Evolutionary conservation across 2,888 invertebrate species (phyloP), one percentile per base, ranked within the genome.

Genomic region (Troglohyphantes excavatus): DNA sequence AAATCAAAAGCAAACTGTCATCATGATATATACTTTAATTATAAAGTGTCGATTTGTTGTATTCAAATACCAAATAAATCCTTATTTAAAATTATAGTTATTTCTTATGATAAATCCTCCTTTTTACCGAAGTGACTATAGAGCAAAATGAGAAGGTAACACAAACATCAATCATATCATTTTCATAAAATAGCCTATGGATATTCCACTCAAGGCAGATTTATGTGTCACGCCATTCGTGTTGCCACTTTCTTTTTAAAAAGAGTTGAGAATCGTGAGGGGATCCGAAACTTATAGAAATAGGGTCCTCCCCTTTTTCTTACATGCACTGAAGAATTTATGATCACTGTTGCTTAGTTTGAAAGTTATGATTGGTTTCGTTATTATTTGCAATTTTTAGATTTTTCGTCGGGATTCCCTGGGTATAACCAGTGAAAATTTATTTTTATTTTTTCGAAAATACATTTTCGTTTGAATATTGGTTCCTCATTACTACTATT

Each of bases 191-290:
- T 17, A 53, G 53, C 53, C 53, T 5, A 53, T 53, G 17, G 53
- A 53, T 53, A 53, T 53, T 53, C 13, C 17, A 53, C 13, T 13
- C n/a, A 53, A 53, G n/a, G 17, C 53, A 53, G 53, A 53, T 53
- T 53, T 53, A 13, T 53, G 53, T 53, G n/a, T 53, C 53, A 53
- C 53, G 53, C 53, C n/a, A n/a, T 53, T 53, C 53, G 53, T 53
- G 53, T 53, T 53, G 53, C 53, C 53, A 53, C 53, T 53, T n/a
- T 53, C 17, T 13, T 53, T 53, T 53, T 0, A 17, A 17, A 53
- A 53, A 53, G n/a, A 53, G 53, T 53, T 53, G 53, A 13, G 13
- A 53, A 53, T 53, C 53, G 53, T 53, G 53, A 13, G 13, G 17
- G 0, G 53, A 53, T n/a, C n/a, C 3, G 33, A 33, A 33, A 6